Percentiles rank a stretch among this genome's conserved stretches.
phyloP scores from a whole-genome alignment of 2,113 vertebrate genomes.

The Empidonax alnorum region DNA sequence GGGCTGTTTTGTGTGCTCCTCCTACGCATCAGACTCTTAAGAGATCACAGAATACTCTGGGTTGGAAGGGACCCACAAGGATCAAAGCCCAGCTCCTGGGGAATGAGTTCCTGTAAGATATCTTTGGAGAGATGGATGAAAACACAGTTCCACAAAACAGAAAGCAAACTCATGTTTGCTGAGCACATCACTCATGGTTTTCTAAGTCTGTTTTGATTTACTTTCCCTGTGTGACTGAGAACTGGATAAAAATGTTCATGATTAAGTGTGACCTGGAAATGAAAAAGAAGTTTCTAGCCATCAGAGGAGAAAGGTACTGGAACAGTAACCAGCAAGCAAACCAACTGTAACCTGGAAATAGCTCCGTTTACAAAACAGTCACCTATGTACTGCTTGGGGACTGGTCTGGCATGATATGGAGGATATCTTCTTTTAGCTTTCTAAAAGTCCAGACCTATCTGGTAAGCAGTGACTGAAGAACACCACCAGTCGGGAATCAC shows the following conservation, averaged over 20 bases:
- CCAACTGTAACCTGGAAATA: background rate
- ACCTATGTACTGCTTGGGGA: background rate
- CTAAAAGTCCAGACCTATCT: background rate
- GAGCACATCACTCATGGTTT: background rate
- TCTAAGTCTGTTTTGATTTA: background rate
- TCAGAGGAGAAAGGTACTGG: background rate
- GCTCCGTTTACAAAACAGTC: background rate
- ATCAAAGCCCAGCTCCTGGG: background rate
- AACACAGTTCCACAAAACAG: background rate
- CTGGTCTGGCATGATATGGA: background rate
- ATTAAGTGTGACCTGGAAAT: background rate
- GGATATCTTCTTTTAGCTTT: background rate
- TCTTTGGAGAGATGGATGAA: background rate
- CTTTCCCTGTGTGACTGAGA: background rate
- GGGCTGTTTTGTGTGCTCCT: background rate
- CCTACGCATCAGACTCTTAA: accelerated
- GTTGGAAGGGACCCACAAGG: background rate
- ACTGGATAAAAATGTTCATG: background rate
- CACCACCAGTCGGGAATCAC: background rate
- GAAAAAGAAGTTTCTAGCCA: background rate
- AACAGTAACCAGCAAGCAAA: background rate
- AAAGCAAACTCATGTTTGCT: background rate
- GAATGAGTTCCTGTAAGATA: background rate
- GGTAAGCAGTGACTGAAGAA: background rate
- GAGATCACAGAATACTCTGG: background rate